phyloP scores from a whole-genome alignment of 2,797 vertebrate species.

The Rhabdophis nuchalis region DNA sequence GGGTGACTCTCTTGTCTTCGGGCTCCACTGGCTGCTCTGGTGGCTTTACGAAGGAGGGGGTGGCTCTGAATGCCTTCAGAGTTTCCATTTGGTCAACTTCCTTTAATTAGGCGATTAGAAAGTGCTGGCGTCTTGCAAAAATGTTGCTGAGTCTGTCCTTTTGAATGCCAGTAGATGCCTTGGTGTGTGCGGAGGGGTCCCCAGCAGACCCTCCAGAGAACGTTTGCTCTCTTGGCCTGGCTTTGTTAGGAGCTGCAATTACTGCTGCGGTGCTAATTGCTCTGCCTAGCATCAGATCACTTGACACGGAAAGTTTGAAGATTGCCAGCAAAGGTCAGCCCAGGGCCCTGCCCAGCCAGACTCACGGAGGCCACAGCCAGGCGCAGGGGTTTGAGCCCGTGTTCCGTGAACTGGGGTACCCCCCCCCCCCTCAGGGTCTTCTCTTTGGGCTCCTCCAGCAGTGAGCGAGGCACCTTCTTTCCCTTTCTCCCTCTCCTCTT shows the following conservation, averaged over 20 bases:
- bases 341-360: slow-evolving; percentile 52
- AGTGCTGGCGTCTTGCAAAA: slow-evolving; percentile 36
- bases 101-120: slow-evolving; percentile 52
- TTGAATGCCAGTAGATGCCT: slow-evolving; percentile 11
- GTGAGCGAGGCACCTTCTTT: neutral
- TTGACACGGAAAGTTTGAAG: slow-evolving; percentile 71
- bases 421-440: neutral
- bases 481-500: neutral
- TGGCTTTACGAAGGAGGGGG: neutral
- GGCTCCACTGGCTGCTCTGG: neutral
- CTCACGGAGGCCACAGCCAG: neutral
- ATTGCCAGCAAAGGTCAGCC: slow-evolving; percentile 59
- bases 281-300: slow-evolving; percentile 68
- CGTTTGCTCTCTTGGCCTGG: slow-evolving; percentile 76
- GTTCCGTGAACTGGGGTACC: neutral
- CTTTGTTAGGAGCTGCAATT: slow-evolving; percentile 76
- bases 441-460: neutral
- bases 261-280: slow-evolving; percentile 79
- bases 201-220: slow-evolving; percentile 31
- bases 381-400: neutral
- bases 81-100: slow-evolving; percentile 20
- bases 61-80: neutral
- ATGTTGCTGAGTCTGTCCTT: slow-evolving; percentile 38
- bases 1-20: fast-evolving
- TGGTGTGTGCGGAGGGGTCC: slow-evolving; percentile 15